Evolutionary conservation across 2,888 invertebrate species (phyloP).

Genomic region (Stenotaenia linearis): DNA sequence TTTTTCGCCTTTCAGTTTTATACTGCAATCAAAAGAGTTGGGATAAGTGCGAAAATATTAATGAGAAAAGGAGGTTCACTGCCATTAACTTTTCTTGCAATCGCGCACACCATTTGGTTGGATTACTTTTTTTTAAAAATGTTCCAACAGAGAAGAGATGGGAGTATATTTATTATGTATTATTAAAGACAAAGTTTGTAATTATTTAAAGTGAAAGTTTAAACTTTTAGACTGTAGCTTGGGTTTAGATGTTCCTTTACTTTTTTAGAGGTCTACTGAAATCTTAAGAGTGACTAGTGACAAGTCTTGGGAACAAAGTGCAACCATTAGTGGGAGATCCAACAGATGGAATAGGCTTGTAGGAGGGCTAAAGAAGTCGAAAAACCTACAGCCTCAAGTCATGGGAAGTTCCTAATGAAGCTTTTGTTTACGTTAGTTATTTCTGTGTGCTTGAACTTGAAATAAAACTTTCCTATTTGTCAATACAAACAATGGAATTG

Average conservation of each 20-base stretch:
- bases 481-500: slow-evolving; percentile 4
- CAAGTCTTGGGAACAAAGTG: neutral
- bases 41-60: slow-evolving; percentile 17
- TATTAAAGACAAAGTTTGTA: neutral
- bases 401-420: neutral
- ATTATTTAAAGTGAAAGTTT: neutral
- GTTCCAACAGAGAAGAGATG: neutral
- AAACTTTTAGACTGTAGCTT: neutral
- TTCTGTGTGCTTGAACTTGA: neutral
- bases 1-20: neutral
- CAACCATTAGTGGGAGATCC: neutral
- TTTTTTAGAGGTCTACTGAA: neutral
- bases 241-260: neutral
- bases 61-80: slow-evolving; percentile 16
- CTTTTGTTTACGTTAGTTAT: neutral
- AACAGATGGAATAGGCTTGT: slow-evolving; percentile 14
- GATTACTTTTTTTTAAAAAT: slow-evolving; percentile 19
- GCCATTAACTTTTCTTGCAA: slow-evolving; percentile 22
- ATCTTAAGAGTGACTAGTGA: neutral
- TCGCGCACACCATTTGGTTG: neutral
- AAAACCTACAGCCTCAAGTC: neutral
- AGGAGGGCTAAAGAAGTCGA: neutral
- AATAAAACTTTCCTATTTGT: neutral
- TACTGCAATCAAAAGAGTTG: neutral
- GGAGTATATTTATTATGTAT: neutral